Evolutionary conservation across 2,888 invertebrate species (phyloP).

Genomic region (Girardia tigrina): DNA sequence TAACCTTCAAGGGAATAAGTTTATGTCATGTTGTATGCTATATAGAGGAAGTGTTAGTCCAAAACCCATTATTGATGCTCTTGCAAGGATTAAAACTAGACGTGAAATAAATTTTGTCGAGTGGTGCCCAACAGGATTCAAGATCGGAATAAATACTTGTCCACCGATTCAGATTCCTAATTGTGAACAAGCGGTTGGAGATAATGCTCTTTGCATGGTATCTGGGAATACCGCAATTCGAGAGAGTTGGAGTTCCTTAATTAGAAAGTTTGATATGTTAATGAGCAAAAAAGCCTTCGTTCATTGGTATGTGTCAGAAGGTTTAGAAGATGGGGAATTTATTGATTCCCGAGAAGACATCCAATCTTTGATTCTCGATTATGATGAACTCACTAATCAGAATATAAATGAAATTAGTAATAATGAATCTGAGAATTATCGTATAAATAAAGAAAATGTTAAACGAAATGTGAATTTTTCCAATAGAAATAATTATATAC

Average conservation of each 20-base stretch:
- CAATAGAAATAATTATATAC: not conserved
- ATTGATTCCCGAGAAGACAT: constrained; percentile 45
- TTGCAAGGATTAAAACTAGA: not conserved
- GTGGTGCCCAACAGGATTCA: constrained; percentile 32
- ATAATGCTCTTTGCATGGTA: constrained; percentile 25
- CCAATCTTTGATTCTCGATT: not conserved
- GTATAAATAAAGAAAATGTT: not conserved
- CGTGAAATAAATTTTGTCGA: constrained; percentile 29
- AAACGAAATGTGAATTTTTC: not conserved
- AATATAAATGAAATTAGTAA: not conserved
- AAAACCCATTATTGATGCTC: constrained; percentile 13
- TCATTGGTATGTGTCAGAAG: constrained; percentile 40
- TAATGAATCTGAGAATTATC: not conserved
- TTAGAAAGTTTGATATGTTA: constrained; percentile 27
- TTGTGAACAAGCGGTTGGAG: constrained; percentile 24
- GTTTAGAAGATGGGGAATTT: constrained; percentile 40
- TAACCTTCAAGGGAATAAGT: constrained; percentile 6
- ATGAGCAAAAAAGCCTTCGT: constrained; percentile 38
- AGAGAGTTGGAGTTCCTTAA: not conserved
- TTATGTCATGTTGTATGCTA: constrained; percentile 28
- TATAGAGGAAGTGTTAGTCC: not conserved
- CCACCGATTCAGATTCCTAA: constrained; percentile 25
- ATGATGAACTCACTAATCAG: constrained; percentile 26
- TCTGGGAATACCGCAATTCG: constrained; percentile 12
- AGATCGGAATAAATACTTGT: constrained; percentile 18